Evolutionary conservation across 2,797 vertebrate genomes (phyloP).

Genomic region (Brotula barbata): DNA sequence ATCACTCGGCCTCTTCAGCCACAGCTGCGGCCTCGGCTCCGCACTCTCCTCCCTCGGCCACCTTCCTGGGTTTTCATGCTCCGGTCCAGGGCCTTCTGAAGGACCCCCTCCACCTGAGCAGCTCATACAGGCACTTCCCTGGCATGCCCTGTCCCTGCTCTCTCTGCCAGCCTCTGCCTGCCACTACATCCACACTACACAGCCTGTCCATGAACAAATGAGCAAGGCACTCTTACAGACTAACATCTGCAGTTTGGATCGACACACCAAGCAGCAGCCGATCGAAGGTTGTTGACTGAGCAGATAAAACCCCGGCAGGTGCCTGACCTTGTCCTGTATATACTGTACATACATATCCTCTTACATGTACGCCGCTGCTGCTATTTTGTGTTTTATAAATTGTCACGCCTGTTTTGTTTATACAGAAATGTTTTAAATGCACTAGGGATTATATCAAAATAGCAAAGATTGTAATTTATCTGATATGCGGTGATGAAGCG

Average conservation of each 20-base stretch:
- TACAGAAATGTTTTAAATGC: constrained; percentile 57
- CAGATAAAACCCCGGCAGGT: constrained; percentile 37
- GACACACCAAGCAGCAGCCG: constrained; percentile 17
- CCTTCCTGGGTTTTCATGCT: constrained; percentile 77
- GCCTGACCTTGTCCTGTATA: constrained; percentile 70
- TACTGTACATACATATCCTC: constrained; percentile 64
- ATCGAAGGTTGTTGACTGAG: constrained; percentile 28
- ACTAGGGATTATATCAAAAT: constrained; percentile 49
- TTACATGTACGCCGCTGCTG: constrained; percentile 67
- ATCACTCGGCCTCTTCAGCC: constrained; percentile 53
- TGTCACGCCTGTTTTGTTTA: constrained; percentile 43
- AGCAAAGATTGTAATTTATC: constrained; percentile 69
- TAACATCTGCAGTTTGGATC: constrained; percentile 33
- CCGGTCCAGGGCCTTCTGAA: constrained; percentile 74
- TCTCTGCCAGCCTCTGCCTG: constrained; percentile 80
- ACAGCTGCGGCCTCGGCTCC: constrained; percentile 48
- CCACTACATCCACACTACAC: constrained; percentile 74
- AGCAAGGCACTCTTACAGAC: constrained; percentile 43
- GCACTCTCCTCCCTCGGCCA: constrained; percentile 74
- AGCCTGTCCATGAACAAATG: constrained; percentile 79
- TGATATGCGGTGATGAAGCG: constrained; percentile 56
- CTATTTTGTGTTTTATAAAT: constrained; percentile 47
- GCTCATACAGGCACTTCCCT: constrained; percentile 80
- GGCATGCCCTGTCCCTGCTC: constrained; percentile 83
- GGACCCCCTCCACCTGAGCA: constrained; percentile 74